A percentile compares a stretch with the other conserved stretches of the same genome.
Conservation (phyloP, 2,113 vertebrate genomes). For the Nesoenas mayeri region DNA sequence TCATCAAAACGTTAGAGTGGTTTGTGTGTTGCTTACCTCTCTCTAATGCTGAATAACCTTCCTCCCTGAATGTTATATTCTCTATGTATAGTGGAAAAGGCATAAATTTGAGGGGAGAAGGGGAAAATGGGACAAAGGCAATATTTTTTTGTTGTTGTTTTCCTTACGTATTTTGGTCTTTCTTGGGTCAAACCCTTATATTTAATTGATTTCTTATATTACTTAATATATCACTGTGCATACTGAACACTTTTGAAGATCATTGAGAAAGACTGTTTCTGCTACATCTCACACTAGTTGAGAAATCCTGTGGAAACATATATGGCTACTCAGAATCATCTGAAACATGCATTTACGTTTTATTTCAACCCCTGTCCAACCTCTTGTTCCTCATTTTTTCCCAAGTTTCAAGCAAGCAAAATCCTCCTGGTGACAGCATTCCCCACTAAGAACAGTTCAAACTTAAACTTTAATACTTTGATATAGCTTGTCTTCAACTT, state of each 20-base stretch:
- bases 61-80: not conserved
- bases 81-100: not conserved
- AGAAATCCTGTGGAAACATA: not conserved
- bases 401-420: not conserved
- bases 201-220: not conserved
- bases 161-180: not conserved
- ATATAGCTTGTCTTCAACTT: slow-evolving; percentile 22
- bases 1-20: not conserved
- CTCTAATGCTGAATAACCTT: not conserved
- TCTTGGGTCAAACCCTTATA: not conserved
- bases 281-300: not conserved
- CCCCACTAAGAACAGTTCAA: not conserved
- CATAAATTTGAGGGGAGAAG: not conserved
- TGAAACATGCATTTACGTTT: not conserved
- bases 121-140: not conserved
- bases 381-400: not conserved
- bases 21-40: not conserved
- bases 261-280: not conserved
- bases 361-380: not conserved
- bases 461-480: not conserved
- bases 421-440: not conserved
- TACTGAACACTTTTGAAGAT: not conserved
- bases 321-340: not conserved
- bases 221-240: not conserved
- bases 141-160: not conserved